phyloP scores from a whole-genome alignment of 2,888 invertebrate species.

The Drosophila mimetica region DNA sequence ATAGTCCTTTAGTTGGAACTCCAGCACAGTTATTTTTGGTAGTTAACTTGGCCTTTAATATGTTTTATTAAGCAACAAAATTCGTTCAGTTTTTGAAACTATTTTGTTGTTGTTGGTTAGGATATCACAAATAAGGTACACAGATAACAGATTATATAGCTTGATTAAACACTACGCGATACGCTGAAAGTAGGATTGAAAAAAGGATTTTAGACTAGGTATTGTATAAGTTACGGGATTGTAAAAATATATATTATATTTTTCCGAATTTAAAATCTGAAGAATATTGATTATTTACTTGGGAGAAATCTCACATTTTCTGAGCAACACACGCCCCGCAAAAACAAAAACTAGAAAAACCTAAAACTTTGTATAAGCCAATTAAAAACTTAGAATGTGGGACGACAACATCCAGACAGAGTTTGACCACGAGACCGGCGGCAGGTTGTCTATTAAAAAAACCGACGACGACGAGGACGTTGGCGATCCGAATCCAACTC shows the following conservation, averaged over 20 bases:
- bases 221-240: not conserved
- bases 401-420: constrained; percentile 84
- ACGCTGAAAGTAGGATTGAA: constrained; percentile 53
- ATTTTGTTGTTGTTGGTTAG: constrained; percentile 57
- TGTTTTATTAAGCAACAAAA: constrained; percentile 43
- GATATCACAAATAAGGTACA: constrained; percentile 81
- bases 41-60: constrained; percentile 22
- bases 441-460: constrained; percentile 22
- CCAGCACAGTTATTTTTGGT: constrained; percentile 26
- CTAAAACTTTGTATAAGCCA: constrained; percentile 24
- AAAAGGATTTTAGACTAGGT: too few relatives aligned
- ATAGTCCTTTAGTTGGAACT: constrained; percentile 37
- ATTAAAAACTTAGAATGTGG: constrained; percentile 49
- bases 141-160: constrained; percentile 65
- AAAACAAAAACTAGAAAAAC: constrained; percentile 6
- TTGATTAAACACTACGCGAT: constrained; percentile 60
- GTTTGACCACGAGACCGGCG: constrained; percentile 73
- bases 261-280: not conserved
- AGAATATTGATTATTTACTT: not conserved
- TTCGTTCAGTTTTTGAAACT: constrained; percentile 28
- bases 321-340: constrained; percentile 66
- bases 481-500: constrained; percentile 82
- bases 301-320: constrained; percentile 48
- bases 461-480: constrained; percentile 37
- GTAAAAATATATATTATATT: not conserved